Conservation (phyloP, 2,797 vertebrate species). For the Takifugu rubripes region DNA sequence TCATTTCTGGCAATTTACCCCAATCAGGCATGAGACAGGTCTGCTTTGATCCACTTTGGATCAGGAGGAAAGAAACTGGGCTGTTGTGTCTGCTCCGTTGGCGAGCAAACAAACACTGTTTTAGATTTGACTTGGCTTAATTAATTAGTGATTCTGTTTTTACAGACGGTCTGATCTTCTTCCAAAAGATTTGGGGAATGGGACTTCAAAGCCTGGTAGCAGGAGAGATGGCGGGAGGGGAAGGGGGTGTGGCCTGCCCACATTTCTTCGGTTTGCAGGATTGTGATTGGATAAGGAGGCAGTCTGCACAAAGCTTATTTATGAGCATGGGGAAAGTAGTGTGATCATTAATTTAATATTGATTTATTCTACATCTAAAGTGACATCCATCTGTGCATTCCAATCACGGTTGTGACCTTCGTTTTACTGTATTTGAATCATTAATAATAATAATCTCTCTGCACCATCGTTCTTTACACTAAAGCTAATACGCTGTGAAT, state of each 20-base stretch:
- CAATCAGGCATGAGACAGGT: slow-evolving; percentile 80
- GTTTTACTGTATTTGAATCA: too few species aligned
- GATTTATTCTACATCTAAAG: slow-evolving; percentile 13
- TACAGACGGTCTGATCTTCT: slow-evolving; percentile 96
- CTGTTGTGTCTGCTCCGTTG: slow-evolving; percentile 93
- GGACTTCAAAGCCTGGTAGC: slow-evolving; percentile 92
- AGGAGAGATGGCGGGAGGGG: slow-evolving; percentile 61
- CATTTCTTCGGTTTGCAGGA: slow-evolving; percentile 29
- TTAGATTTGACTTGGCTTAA: slow-evolving; percentile 99
- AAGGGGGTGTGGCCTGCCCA: slow-evolving; percentile 41
- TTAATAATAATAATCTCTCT: too few species aligned
- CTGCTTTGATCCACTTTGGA: slow-evolving; percentile 89
- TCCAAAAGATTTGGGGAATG: slow-evolving; percentile 97
- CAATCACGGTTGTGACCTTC: neutral
- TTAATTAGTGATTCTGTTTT: slow-evolving; percentile 99
- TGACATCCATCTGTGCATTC: slow-evolving; percentile 21
- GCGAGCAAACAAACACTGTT: slow-evolving; percentile 99
- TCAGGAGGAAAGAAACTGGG: slow-evolving; percentile 78
- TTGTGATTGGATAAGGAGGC: slow-evolving; percentile 32
- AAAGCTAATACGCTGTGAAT: too few species aligned
- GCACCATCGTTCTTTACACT: too few species aligned
- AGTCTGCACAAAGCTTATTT: slow-evolving; percentile 18
- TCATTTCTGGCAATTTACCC: slow-evolving; percentile 72
- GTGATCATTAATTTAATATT: too few species aligned
- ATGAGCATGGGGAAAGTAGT: too few species aligned